Base-by-base conservation (phyloP, 2,888 invertebrate species). In the Eristalinus aeneus region DNA sequence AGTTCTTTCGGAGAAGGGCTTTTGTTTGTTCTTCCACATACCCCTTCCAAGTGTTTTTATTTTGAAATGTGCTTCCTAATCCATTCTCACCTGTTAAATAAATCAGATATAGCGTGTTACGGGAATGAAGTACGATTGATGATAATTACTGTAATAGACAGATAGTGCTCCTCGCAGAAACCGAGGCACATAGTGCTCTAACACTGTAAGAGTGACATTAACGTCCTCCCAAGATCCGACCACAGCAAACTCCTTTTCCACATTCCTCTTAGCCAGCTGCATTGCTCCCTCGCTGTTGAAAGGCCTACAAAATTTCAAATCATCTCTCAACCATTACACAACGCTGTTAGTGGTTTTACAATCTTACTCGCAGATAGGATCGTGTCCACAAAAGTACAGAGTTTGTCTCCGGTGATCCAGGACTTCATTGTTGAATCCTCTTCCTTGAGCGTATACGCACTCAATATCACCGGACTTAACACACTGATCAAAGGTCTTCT, bases 381-480 rank as follows among this genome's bases (percentile, higher is more conserved):
- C 94, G 91, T 97, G 97, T 1, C 97, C 97, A 90, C 97, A 97
- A 93, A 97, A 97, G 93, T 97, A 97, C 89, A 97, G 94, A 9
- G 96, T 96, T 91, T 97, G 97, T 23, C 97, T 93, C 64, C 97
- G 94, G 91, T 97, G 97, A 93, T 97, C 97, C 0, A 96, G 96
- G 88, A 97, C 96, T n/a, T 96, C 96, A 90, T 96, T 96, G 88
- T 95, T 95, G 11, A 95, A 95, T 11, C 89, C 89, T 90, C 96
- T 96, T 1, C 96, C 96, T 90, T 95, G 95, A 65, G 95, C 91
- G 93, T 96, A 97, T 81, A 95, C 94, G 89, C 97, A 97, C 92
- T 97, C 96, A 12, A 95, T 94, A 91, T 97, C 97, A 0, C 96
- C 96, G 73, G 95, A 95, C 89, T 96, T 91, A 46, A 97, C 96